These are phyloP conservation scores for Hoplodrina ambigua DNA, from an alignment of 2,888 invertebrate genomes.

Conservation along the genomic window DNA sequence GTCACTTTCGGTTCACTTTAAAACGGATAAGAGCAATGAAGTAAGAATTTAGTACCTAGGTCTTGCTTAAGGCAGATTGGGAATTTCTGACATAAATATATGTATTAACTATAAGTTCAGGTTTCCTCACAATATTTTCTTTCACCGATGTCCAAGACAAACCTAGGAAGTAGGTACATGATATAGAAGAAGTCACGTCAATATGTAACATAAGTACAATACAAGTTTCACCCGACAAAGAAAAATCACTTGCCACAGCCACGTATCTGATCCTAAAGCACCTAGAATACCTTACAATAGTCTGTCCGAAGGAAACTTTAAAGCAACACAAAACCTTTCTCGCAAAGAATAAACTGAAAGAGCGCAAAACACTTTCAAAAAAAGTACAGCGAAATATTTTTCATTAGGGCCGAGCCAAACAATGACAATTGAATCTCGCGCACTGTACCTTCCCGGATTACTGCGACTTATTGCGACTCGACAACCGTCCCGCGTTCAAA, in stretches of 20 bases:
- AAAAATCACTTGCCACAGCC: neutral
- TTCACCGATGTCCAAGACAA: too few species aligned
- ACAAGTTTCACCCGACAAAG: constrained; percentile 3
- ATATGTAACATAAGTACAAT: neutral
- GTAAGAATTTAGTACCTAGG: neutral
- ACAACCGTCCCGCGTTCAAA: constrained; percentile 86
- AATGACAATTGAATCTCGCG: constrained; percentile 85
- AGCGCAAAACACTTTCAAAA: constrained; percentile 75
- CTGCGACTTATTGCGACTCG: constrained; percentile 83
- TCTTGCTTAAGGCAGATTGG: neutral
- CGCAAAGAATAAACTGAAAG: constrained; percentile 57
- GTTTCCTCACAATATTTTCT: too few species aligned
- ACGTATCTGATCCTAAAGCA: constrained; percentile 22
- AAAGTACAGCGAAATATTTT: constrained; percentile 85
- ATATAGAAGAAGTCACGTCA: too few species aligned
- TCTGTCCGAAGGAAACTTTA: constrained; percentile 35
- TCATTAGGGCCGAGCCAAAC: constrained; percentile 84
- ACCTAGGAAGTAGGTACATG: too few species aligned
- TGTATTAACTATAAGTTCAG: too few species aligned
- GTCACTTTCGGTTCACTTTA: constrained; percentile 3
- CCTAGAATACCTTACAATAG: constrained; percentile 48
- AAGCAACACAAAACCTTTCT: constrained; percentile 48
- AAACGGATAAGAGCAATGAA: neutral
- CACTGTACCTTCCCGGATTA: constrained; percentile 86
- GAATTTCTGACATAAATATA: too few species aligned